Base-by-base conservation (phyloP, 37 sponge, comb jelly and placozoan genomes). In the Eunapius fragilis region DNA sequence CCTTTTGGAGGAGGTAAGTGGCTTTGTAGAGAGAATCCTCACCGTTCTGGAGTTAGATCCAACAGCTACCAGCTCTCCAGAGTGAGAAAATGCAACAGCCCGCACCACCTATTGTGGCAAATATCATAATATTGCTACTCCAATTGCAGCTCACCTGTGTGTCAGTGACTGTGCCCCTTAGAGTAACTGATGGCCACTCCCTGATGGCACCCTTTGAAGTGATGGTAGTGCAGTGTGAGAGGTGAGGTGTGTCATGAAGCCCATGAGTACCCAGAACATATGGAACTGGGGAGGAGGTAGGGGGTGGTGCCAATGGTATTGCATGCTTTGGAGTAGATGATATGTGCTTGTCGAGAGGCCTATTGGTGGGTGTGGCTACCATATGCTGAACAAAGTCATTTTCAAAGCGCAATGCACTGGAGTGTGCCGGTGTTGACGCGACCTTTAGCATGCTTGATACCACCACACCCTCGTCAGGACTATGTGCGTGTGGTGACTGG, bases 11-110 rank as follows among this genome's bases (percentile, higher is more conserved):
- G 76, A 32, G 24, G 85, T 67, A 11, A 94, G 27, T 4, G 89
- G 72, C 25, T 72, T 50, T 17, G 92, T 87, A 6, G 88, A 89
- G 76, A 90, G 93, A 30, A 98, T 50, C 26, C 93, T 79, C n/a
- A 98, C 90, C 9, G 78, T 84, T 76, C 73, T 82, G 26, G 99
- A 98, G 84, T 98, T 98, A 17, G 99, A 82, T 35, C 99, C 99
- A 11, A 98, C 72, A 23, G 95, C 99, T 67, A 98, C 88, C 26
- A 93, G 41, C 30, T 89, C 69, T 10, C 95, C 96, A 31, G 70
- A 32, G 13, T 80, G 84, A 50, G 84, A 82, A 78, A 95, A 95
- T 5, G 94, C 75, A 31, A 97, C 93, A 27, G 97, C 72, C 28
- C 97, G 79, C 12, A 97, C 81, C 3, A 83, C 97, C 89, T 96